Percentiles rank a stretch among this genome's conserved stretches.
phyloP scores from a whole-genome alignment of 2,797 vertebrate species.

The Siniperca obscura region DNA sequence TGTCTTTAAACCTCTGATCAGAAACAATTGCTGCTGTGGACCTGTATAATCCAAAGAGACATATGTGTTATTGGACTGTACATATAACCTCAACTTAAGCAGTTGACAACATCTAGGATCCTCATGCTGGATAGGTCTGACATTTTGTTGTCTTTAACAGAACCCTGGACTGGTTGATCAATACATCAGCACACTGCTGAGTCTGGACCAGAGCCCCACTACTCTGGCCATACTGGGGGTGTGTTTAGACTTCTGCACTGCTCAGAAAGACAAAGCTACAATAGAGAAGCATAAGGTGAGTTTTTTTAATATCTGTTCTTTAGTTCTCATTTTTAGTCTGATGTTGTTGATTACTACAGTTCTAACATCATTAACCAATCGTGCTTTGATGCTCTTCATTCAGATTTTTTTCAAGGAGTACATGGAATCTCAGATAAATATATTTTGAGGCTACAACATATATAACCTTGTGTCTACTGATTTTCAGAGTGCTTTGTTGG shows the following conservation, averaged over 20 bases:
- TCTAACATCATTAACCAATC: neutral
- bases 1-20: neutral
- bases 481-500: constrained; percentile 89
- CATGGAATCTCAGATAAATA: neutral
- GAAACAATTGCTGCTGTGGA: neutral
- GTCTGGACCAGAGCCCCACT: constrained; percentile 89
- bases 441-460: neutral
- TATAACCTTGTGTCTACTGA: constrained; percentile 13
- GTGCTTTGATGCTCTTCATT: neutral
- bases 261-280: constrained; percentile 89
- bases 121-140: constrained; percentile 11
- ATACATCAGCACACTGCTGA: constrained; percentile 90
- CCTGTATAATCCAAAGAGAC: neutral
- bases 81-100: neutral
- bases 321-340: neutral
- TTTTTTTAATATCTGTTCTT: neutral
- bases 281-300: constrained; percentile 91
- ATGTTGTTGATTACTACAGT: neutral
- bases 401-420: neutral
- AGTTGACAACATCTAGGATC: neutral
- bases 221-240: constrained; percentile 90
- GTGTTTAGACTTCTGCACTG: constrained; percentile 91
- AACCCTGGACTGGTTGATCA: constrained; percentile 90
- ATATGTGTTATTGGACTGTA: neutral
- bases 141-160: constrained; percentile 75